Evolutionary conservation across 2,113 vertebrate genomes (phyloP), one percentile per base, ranked within the genome.

Genomic region (Regulus satrapa): DNA sequence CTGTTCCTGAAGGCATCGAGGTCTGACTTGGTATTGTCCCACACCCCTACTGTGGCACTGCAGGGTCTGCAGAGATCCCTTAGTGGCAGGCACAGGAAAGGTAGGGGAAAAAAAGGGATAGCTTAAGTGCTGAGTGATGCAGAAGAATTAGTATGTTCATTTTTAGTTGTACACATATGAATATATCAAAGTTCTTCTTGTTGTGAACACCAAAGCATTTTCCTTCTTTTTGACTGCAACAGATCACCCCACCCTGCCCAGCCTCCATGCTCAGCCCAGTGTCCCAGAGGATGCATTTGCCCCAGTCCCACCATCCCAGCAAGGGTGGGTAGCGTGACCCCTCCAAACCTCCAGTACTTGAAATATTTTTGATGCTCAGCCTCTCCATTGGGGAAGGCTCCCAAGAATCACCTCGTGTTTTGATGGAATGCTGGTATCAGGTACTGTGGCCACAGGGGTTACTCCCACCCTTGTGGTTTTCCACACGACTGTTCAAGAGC

Each of bases 271-370:
- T 14, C 66, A 56, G 32, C 49, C 76, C 91, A 25, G 40, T 13
- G 11, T 29, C 46, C 49, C 51, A 21, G 17, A 54, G 64, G 69
- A 8, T 45, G 9, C 18, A 1, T 71, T 67, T 52, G 29, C 67
- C 66, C 49, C 4, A 0, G 32, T 12, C 40, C 59, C 49, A 58
- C 32, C 28, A 9, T 41, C 80, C 59, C 41, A 56, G 81, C 32
- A 32, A 25, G 20, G 38, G 23, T 15, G 31, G 55, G 34, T 8
- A 32, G 28, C 59, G n/a, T 2, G 3, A 64, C 24, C 41, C 34
- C 48, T 61, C 49, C 63, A 63, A 43, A 23, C 2, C n/a, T 48
- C 24, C 0, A 0, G 10, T 7, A 15, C 9, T 18, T 38, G 13
- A 52, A 69, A 34, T 28, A n/a, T 6, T 28, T 52, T 11, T 1